Percentiles rank a stretch among this genome's conserved stretches.
These are phyloP conservation scores for Osmerus mordax DNA, from an alignment of 2,113 vertebrate species.

Conservation along the genomic window DNA sequence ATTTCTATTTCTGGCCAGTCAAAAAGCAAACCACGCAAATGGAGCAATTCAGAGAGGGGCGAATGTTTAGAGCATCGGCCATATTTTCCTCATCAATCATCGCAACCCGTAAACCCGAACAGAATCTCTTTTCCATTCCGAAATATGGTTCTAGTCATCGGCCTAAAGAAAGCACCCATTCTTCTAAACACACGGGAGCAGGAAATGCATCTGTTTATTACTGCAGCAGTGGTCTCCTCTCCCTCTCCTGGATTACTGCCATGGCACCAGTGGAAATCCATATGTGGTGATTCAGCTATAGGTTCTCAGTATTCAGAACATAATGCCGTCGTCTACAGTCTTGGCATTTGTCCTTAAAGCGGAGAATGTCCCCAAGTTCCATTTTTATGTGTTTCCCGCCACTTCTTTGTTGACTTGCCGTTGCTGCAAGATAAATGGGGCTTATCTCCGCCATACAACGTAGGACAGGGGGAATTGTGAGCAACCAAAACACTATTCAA, in stretches of 20 bases:
- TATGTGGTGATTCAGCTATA: conserved; percentile 11
- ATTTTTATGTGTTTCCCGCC: neutral
- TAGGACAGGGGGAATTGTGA: conserved; percentile 46
- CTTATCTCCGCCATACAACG: conserved; percentile 57
- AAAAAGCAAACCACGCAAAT: conserved; percentile 11
- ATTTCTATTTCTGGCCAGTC: neutral
- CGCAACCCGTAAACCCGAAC: conserved; percentile 33
- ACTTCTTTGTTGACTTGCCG: conserved; percentile 28
- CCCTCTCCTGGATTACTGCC: conserved; percentile 32
- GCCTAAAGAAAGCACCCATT: conserved; percentile 24
- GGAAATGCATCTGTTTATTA: conserved; percentile 42
- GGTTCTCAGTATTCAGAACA: neutral
- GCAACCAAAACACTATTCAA: conserved; percentile 58
- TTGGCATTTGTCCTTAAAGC: neutral
- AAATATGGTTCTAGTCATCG: conserved; percentile 34
- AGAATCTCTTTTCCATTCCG: conserved; percentile 12
- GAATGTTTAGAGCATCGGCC: conserved; percentile 29
- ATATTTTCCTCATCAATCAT: conserved; percentile 45
- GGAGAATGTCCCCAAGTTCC: neutral
- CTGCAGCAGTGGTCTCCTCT: conserved; percentile 24
- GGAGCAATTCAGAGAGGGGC: conserved; percentile 12
- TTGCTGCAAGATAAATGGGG: conserved; percentile 40
- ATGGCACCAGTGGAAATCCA: conserved; percentile 22
- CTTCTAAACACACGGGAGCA: conserved; percentile 9
- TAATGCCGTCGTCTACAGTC: too few species aligned